Evolutionary conservation across 2,888 invertebrate genomes (phyloP).

Genomic region (Lepidonotus clava): DNA sequence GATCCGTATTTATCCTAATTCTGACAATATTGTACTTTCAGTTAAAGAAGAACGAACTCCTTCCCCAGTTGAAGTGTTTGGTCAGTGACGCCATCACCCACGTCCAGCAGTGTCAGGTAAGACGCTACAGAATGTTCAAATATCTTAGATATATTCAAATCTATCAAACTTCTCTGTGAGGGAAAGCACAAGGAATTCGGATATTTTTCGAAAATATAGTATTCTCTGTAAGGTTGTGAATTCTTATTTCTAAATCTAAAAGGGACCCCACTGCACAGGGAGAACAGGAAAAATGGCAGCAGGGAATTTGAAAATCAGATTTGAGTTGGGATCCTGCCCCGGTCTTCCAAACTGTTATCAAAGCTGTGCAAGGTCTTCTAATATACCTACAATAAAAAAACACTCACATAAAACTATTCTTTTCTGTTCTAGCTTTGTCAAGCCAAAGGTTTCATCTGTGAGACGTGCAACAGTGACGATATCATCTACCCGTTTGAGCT

Average conservation of each 20-base stretch:
- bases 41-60: conserved; percentile 59
- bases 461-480: conserved; percentile 75
- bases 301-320: no score
- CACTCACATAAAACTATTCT: neutral
- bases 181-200: neutral
- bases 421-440: conserved; percentile 75
- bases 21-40: neutral
- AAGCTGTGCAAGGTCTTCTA: no score
- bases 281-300: no score
- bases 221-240: neutral
- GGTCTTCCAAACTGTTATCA: no score
- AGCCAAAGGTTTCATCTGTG: conserved; percentile 79
- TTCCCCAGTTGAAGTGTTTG: conserved; percentile 67
- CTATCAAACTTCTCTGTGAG: neutral
- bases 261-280: no score
- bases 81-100: conserved; percentile 70
- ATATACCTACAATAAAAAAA: neutral
- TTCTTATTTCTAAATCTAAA: no score
- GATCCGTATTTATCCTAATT: neutral
- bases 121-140: no score
- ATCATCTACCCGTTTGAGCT: conserved; percentile 79
- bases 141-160: neutral
- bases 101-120: conserved; percentile 74
- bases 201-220: neutral
- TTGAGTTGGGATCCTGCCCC: no score